Evolutionary conservation across 2,113 vertebrate genomes (phyloP).

Genomic region (Sterrhoptilus dennistouni): DNA sequence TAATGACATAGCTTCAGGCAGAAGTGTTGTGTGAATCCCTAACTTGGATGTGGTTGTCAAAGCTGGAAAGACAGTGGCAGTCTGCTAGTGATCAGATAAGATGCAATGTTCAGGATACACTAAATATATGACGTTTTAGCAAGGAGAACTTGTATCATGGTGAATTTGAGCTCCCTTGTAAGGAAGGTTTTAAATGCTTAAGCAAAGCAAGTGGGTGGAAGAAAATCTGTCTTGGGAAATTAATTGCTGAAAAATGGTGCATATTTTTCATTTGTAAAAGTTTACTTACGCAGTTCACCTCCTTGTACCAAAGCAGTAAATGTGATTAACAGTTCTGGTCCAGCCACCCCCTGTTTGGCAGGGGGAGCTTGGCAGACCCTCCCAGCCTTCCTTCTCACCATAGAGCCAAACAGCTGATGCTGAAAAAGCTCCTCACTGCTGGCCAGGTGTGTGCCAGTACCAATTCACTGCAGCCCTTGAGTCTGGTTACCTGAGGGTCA

Average conservation of each 20-base stretch:
- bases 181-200: conserved; percentile 19
- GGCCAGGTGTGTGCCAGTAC: not conserved
- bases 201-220: conserved; percentile 4
- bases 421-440: not conserved
- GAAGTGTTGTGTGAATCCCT: not conserved
- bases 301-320: not conserved
- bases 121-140: not conserved
- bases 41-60: not conserved
- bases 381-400: not conserved
- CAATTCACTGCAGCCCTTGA: not conserved
- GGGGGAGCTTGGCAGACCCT: not conserved
- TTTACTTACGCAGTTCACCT: not conserved
- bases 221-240: conserved; percentile 41
- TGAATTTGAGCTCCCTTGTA: not conserved
- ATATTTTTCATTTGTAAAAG: not conserved
- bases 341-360: not conserved
- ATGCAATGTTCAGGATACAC: not conserved
- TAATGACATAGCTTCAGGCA: not conserved
- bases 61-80: not conserved
- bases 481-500: not conserved
- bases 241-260: not conserved
- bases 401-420: not conserved
- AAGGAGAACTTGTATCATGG: not conserved
- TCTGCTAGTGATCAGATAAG: not conserved
- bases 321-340: not conserved